These are phyloP conservation scores for Eclectus roratus DNA, from an alignment of 2,113 vertebrate genomes.

Conservation along the genomic window DNA sequence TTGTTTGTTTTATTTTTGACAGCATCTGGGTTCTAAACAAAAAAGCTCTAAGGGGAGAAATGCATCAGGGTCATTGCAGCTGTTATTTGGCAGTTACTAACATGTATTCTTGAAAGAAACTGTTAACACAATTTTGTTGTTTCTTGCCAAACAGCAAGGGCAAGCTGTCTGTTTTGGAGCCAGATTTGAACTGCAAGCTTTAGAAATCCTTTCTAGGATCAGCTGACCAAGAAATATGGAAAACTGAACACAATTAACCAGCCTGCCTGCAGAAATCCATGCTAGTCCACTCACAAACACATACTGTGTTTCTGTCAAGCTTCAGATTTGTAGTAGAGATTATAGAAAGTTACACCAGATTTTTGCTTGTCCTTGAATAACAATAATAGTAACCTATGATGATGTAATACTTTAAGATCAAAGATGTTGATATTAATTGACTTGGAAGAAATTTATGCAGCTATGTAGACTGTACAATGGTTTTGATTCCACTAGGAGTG, in stretches of 20 bases:
- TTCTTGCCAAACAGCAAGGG: conserved; percentile 34
- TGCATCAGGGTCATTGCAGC: conserved; percentile 58
- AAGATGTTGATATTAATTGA: background rate
- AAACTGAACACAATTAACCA: background rate
- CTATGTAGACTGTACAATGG: background rate
- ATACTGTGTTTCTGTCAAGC: background rate
- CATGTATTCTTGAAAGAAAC: conserved; percentile 50
- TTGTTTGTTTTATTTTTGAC: background rate
- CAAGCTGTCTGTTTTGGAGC: conserved; percentile 9
- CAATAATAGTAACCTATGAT: background rate
- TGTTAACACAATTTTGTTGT: conserved; percentile 49
- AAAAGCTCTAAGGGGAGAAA: conserved; percentile 39
- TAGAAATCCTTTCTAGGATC: background rate
- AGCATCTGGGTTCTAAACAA: conserved; percentile 31
- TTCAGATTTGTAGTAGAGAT: background rate
- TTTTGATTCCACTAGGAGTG: background rate
- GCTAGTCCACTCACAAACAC: background rate
- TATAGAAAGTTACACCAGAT: background rate
- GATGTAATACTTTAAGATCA: background rate
- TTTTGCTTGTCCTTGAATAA: background rate
- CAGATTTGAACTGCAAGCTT: background rate
- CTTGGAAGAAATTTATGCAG: background rate
- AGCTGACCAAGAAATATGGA: conserved; percentile 3
- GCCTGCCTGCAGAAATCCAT: background rate
- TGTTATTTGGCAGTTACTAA: conserved; percentile 49